phyloP scores from a whole-genome alignment of 1,140 invertebrate genomes.

The Ephestia elutella region DNA sequence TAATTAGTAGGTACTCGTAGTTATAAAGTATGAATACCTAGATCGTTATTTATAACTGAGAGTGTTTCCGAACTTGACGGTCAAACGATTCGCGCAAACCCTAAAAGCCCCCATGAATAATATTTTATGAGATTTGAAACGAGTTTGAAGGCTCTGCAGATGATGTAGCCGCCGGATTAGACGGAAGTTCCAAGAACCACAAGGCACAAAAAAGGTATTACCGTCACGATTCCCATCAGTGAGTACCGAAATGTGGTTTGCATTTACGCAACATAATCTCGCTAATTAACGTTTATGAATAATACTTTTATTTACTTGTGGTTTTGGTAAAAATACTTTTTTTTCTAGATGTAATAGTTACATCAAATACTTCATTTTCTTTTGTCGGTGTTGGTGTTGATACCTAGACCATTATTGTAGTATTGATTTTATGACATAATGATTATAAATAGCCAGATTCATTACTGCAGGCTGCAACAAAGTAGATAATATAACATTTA shows the following conservation, averaged over 20 bases:
- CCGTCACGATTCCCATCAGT: constrained; percentile 14
- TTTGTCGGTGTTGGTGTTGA: too few species aligned
- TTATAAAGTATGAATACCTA: too few species aligned
- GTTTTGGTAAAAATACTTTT: not conserved
- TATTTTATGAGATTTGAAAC: constrained; percentile 1
- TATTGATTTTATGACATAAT: not conserved
- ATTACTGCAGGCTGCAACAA: too few species aligned
- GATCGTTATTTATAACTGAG: too few species aligned
- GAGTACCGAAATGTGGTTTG: constrained; percentile 5
- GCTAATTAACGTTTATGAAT: constrained; percentile 5
- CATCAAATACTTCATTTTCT: not conserved
- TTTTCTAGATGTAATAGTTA: not conserved
- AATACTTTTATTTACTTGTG: not conserved
- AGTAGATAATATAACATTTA: too few species aligned
- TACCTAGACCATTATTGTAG: too few species aligned
- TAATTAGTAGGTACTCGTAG: too few species aligned
- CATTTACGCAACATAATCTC: constrained; percentile 1
- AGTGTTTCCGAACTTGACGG: too few species aligned
- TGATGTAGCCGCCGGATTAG: constrained; percentile 1
- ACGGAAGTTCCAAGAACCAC: constrained; percentile 15
- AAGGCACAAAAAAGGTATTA: constrained; percentile 9
- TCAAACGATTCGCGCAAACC: too few species aligned
- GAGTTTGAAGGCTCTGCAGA: not conserved
- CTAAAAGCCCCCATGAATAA: too few species aligned
- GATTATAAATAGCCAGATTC: too few species aligned